These are phyloP conservation scores for Oenanthe oenanthe DNA, from an alignment of 2,113 vertebrate genomes.

Conservation along the genomic window DNA sequence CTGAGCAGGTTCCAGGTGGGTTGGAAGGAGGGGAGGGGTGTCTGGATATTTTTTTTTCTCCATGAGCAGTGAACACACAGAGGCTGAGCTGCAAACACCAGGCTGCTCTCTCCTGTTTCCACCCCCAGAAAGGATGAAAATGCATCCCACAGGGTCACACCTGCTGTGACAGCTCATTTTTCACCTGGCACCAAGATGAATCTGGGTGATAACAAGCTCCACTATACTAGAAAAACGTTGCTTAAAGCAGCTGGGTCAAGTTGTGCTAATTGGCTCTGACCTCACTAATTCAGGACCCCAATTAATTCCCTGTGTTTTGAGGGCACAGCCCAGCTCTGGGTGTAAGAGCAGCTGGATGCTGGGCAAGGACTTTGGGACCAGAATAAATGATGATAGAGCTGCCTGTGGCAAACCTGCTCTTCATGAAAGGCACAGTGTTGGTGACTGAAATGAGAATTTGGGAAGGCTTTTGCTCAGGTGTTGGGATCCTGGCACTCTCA, in stretches of 20 bases:
- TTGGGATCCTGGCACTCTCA: neutral
- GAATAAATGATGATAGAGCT: neutral
- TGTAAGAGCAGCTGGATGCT: neutral
- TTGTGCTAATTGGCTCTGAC: neutral
- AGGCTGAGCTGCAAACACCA: neutral
- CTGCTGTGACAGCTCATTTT: neutral
- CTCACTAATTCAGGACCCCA: neutral
- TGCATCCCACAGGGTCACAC: neutral
- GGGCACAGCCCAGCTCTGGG: neutral
- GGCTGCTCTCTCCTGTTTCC: neutral
- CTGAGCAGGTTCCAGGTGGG: neutral
- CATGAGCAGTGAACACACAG: neutral
- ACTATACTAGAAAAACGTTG: neutral
- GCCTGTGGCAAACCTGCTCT: neutral
- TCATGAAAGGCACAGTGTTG: too few relatives aligned
- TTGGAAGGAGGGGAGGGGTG: neutral
- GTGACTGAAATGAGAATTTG: neutral
- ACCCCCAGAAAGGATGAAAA: neutral
- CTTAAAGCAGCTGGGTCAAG: neutral
- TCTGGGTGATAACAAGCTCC: neutral
- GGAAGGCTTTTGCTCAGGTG: neutral
- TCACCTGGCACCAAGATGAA: neutral
- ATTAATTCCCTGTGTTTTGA: neutral
- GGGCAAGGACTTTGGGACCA: neutral
- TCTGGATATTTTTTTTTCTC: neutral